Evolutionary conservation across 2,113 vertebrate genomes (phyloP).

Genomic region (Lepus europaeus): DNA sequence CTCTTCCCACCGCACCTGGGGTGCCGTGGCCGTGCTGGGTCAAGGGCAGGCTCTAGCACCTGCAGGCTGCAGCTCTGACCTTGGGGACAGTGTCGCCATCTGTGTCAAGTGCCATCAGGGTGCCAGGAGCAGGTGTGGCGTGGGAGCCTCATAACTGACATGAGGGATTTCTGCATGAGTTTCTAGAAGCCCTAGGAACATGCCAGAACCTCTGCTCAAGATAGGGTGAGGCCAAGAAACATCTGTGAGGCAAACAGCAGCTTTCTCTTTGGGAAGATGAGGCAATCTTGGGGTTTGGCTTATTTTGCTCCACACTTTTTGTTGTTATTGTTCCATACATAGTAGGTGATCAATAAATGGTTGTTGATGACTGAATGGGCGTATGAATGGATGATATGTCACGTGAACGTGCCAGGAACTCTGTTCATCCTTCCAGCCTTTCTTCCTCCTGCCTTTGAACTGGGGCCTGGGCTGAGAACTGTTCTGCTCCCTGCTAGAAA

Average conservation of each 20-base stretch:
- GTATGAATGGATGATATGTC: neutral
- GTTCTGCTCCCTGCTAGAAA: neutral
- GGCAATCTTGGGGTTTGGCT: neutral
- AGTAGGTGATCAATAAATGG: neutral
- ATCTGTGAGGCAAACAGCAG: rapidly evolving
- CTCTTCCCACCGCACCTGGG: neutral
- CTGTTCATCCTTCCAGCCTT: neutral
- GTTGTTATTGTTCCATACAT: too few species aligned
- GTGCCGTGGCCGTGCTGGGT: neutral
- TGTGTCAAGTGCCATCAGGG: neutral
- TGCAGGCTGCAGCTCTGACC: neutral
- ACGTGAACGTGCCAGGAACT: neutral
- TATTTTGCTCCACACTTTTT: neutral
- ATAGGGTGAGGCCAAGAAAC: neutral
- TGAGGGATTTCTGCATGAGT: neutral
- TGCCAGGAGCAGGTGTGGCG: neutral
- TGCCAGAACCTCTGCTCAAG: neutral
- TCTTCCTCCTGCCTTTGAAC: neutral
- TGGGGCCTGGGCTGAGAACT: neutral
- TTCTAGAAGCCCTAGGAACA: neutral
- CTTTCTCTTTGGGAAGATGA: neutral
- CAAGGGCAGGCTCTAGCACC: neutral
- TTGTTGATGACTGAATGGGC: neutral
- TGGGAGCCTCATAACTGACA: rapidly evolving
- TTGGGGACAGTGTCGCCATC: neutral